A percentile compares a stretch with the other conserved stretches of the same genome.
These are phyloP conservation scores for Hermaeophaga mercurialis DNA, from an alignment of 2,888 invertebrate genomes.

Conservation along the genomic window DNA sequence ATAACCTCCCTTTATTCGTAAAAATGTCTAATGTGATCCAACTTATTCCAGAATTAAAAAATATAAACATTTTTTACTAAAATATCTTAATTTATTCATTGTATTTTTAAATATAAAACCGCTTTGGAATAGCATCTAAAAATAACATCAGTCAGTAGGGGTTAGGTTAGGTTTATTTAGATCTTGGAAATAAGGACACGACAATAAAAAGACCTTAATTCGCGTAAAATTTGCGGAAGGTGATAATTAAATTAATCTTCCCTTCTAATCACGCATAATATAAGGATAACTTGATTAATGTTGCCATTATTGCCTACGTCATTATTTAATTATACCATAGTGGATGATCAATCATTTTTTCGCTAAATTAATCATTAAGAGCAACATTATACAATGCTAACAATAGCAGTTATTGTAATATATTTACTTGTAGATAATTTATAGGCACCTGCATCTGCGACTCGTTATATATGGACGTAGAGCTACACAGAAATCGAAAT, in stretches of 20 bases:
- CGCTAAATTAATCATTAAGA: slow-evolving; percentile 29
- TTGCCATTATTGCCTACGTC: slow-evolving; percentile 31
- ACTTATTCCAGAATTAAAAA: no score
- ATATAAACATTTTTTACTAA: no score
- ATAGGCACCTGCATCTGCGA: neutral
- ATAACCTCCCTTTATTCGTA: no score
- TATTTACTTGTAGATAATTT: neutral
- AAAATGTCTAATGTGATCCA: no score
- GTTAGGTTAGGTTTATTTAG: no score
- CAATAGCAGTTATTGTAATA: slow-evolving; percentile 3
- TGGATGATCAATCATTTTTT: slow-evolving; percentile 34
- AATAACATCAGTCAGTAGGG: no score
- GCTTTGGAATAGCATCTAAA: no score
- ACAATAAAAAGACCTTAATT: neutral
- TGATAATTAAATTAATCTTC: slow-evolving; percentile 8
- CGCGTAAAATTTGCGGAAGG: neutral
- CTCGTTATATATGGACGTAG: no score
- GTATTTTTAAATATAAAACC: no score
- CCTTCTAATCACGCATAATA: slow-evolving; percentile 3
- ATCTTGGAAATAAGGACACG: no score
- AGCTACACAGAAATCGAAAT: no score
- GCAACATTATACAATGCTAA: slow-evolving; percentile 13
- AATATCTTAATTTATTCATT: no score
- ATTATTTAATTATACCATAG: slow-evolving; percentile 34
- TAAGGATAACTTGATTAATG: slow-evolving; percentile 33